Evolutionary conservation across 1,140 invertebrate genomes (phyloP).

Genomic region (Drosophila truncata): DNA sequence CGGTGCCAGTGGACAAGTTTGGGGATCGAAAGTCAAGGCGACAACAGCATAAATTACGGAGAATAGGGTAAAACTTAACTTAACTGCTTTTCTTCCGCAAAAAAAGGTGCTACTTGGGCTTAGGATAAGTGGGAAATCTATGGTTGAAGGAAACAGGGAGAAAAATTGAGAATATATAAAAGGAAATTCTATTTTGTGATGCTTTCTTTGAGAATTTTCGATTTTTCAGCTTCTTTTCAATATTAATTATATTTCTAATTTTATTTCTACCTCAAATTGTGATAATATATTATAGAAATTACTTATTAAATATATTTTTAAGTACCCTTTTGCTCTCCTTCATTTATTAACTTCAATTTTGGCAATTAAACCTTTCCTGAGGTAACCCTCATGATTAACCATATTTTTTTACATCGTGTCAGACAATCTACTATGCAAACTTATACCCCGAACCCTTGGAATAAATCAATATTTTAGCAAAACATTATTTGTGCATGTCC

Average conservation of each 20-base stretch:
- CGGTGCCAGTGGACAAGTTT: not conserved
- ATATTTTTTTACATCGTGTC: conserved; percentile 9
- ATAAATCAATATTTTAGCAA: conserved; percentile 43
- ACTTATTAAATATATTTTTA: too few relatives aligned
- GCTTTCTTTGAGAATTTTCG: too few relatives aligned
- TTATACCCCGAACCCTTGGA: too few relatives aligned
- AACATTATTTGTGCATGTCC: conserved; percentile 24
- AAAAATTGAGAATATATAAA: not conserved
- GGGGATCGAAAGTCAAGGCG: conserved; percentile 30
- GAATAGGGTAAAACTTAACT: conserved; percentile 15
- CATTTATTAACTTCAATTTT: not conserved
- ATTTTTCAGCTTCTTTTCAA: too few relatives aligned
- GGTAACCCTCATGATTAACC: conserved; percentile 5
- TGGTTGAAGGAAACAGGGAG: not conserved
- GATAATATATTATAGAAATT: too few relatives aligned
- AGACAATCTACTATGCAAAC: conserved; percentile 2
- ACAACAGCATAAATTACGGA: conserved; percentile 45
- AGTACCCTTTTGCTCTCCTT: too few relatives aligned
- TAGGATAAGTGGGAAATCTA: not conserved
- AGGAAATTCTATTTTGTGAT: too few relatives aligned
- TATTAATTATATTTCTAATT: too few relatives aligned
- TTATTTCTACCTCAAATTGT: too few relatives aligned
- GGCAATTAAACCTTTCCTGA: not conserved
- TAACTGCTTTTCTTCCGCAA: not conserved
- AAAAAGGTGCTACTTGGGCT: conserved; percentile 1